Evolutionary conservation across 2,113 vertebrate species (phyloP).

Genomic region (Gadus macrocephalus): DNA sequence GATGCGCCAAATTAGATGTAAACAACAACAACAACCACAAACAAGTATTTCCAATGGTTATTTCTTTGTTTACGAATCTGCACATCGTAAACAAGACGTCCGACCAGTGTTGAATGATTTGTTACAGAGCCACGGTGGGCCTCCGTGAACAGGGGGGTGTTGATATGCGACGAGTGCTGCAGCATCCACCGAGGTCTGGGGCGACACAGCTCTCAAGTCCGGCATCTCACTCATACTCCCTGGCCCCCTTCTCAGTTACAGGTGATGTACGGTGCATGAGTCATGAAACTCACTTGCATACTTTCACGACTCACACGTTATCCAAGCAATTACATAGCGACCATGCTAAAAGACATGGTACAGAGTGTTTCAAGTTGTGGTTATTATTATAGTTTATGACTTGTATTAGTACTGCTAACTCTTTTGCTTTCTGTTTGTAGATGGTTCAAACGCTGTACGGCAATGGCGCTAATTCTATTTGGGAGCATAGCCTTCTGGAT

Average conservation of each 20-base stretch:
- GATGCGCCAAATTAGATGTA: not conserved
- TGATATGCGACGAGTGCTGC: conserved; percentile 97
- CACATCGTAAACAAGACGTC: too few species aligned
- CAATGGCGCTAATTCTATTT: conserved; percentile 97
- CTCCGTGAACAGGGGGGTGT: conserved; percentile 91
- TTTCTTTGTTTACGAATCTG: not conserved
- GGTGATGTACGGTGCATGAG: conserved; percentile 64
- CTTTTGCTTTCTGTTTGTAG: conserved; percentile 58
- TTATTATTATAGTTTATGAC: too few species aligned
- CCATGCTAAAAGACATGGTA: too few species aligned
- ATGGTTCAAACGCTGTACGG: conserved; percentile 96
- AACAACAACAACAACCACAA: too few species aligned
- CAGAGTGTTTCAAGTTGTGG: too few species aligned
- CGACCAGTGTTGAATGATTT: not conserved
- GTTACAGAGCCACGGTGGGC: conserved; percentile 90
- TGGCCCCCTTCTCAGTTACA: conserved; percentile 93
- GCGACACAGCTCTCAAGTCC: conserved; percentile 95
- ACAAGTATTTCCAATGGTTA: not conserved
- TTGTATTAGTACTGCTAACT: too few species aligned
- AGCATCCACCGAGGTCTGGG: conserved; percentile 95
- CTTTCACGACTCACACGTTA: too few species aligned
- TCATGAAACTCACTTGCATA: too few species aligned
- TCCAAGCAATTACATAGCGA: too few species aligned
- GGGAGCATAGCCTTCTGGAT: conserved; percentile 96
- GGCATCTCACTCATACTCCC: conserved; percentile 87